Percentiles rank a stretch among this genome's conserved stretches.
Conservation (phyloP, 2,797 vertebrate species). For the Aphelocoma californica region DNA sequence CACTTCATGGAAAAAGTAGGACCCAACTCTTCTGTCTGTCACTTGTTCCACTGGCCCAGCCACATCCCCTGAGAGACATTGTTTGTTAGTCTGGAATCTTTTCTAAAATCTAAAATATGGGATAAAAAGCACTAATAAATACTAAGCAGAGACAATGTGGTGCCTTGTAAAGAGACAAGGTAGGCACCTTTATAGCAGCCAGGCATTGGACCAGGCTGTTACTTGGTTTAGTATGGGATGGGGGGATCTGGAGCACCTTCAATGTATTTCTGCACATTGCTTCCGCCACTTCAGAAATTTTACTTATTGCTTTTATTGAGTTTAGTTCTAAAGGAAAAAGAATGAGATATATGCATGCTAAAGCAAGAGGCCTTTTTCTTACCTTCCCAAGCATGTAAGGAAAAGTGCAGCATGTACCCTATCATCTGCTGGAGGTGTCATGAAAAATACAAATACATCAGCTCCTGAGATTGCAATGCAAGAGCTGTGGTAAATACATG, state of each 20-base stretch:
- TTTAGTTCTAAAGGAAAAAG: not conserved
- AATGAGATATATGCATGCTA: not conserved
- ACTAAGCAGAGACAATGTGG: not conserved
- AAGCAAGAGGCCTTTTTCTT: not conserved
- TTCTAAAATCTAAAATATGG: not conserved
- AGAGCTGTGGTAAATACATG: not conserved
- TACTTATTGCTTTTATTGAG: not conserved
- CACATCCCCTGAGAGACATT: rapidly evolving
- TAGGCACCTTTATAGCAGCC: not conserved
- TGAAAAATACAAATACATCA: not conserved
- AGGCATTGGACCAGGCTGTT: not conserved
- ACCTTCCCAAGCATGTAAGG: not conserved
- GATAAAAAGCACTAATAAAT: not conserved
- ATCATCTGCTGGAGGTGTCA: not conserved
- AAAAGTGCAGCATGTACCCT: not conserved
- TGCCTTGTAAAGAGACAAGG: not conserved
- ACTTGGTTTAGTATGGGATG: not conserved
- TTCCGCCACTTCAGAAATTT: not conserved
- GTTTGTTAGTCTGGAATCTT: not conserved
- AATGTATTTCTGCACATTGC: not conserved
- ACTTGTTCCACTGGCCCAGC: not conserved
- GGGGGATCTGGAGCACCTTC: not conserved
- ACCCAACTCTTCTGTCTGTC: not conserved
- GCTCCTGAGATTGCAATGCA: not conserved
- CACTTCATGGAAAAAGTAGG: rapidly evolving